Evolutionary conservation across 23 tunicate species (phyloP), one percentile per base, ranked within the genome.

Genomic region (Styela plicata): DNA sequence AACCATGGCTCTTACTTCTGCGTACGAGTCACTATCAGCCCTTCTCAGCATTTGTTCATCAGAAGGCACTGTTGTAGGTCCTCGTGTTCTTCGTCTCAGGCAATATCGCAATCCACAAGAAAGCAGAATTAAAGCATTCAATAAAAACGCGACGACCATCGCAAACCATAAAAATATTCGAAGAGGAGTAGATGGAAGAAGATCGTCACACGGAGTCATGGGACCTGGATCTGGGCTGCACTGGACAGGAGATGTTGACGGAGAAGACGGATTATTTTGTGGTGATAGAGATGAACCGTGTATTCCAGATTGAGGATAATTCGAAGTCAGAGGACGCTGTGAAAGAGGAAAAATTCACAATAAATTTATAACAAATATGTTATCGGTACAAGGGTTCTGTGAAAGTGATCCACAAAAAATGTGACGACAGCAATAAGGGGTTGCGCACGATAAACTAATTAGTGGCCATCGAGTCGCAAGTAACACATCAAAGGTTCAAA

Each of bases 221-320:
- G 91, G 86, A 10, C 83, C 85, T 3, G 88, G 83, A 28, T 86
- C 80, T 34, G 97, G 97, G 36, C 36, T 61, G 78, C 97, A 91
- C 34, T 27, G 52, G 10, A 84, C 62, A 68, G 80, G 64, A 22
- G 78, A 57, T 7, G 69, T 76, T 29, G 27, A 33, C 24, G 81
- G 66, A 24, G 57, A 7, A 13, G 13, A 44, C 57, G 57, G 57
- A 44, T 44, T 7, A 44, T 44, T 44, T 44, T 44, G 57, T 7
- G 57, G 57, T 44, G 57, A 44, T 5, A 44, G 13, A 7, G 57
- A 44, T 5, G 57, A 44, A 44, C 13, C 57, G 7, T 44, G 57
- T 7, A 44, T 44, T 44, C 57, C 57, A 44, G 57, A 13, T 44
- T 44, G 57, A 7, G 13, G 7, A 13, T 44, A 44, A 44, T 44